Evolutionary conservation across 2,113 vertebrate species (phyloP), one percentile per base, ranked within the genome.

Genomic region (Edolisoma coerulescens): DNA sequence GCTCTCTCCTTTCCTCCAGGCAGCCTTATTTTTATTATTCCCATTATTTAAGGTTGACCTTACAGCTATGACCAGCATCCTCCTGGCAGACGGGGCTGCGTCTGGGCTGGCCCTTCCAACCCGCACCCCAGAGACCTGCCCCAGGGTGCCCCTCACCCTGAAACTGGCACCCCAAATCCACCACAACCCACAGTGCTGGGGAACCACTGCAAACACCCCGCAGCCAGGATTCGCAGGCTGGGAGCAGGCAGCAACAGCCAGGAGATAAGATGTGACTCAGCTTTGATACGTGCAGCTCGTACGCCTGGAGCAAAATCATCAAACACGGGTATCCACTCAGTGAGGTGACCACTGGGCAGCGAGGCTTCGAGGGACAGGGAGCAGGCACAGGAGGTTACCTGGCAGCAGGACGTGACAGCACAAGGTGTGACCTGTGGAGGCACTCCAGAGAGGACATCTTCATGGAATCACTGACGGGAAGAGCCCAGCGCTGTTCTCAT

Each of bases 331-430:
- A 42, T 35, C n/a, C 1, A 4, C 71, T 70, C 0, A 1, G 50
- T 0, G 1, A 71, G 54, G 49, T 3, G 23, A 59, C 28, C 0
- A 6, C 21, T 0, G 6, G 86, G 37, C 80, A 53, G 54, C 3
- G 2, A 24, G 76, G 53, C 45, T 87, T 30, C 0, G 4, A 47
- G 41, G 41, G 57, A 49, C 57, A 35, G 33, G 14, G 26, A 52
- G 17, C 32, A 52, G 77, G 49, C 71, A 42, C 52, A 12, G 74
- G 71, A 70, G 11, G 47, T 42, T 67, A 65, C 78, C 78, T 41
- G 71, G 41, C 57, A 54, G 56, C 0, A 24, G 61, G n/a, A 59
- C 0, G 9, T 24, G 53, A 57, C 54, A 63, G 73, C 39, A 67
- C 69, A 35, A 57, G 54, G 42, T 0, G 3, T 23, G 70, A 69